Base-by-base conservation (phyloP, 2,888 invertebrate genomes). In the Drosophila neonasuta region DNA sequence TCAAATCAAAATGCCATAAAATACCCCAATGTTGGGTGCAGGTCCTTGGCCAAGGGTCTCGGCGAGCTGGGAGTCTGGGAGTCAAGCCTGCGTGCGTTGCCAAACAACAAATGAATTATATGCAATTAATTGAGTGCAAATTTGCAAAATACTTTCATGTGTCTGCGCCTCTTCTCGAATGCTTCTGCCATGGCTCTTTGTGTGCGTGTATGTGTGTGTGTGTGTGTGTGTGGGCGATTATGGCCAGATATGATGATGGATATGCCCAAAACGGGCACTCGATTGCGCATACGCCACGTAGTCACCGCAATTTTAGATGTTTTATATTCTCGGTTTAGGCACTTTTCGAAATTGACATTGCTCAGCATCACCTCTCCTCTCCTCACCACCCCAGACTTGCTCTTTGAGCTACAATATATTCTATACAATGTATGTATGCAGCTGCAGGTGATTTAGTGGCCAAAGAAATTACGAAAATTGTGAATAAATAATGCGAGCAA, bases 101-200 rank as follows among this genome's bases (percentile, higher is more conserved):
- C 83, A 64, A 79, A 81, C 74, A 87, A 70, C 87, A 83, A 80
- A 88, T 88, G 88, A 88, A 87, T 89, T 88, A 88, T 88, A 83
- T 84, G 79, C 82, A 89, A 89, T 88, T 88, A 88, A 88, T 88
- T 88, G 88, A 88, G 87, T 87, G 86, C 84, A 87, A 84, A 87
- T 84, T 84, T 84, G 84, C 83, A 86, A 84, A 84, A 87, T 86
- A 86, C 83, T 85, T 84, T 87, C 67, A 72, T 82, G 70, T 68
- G 81, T 80, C 73, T 74, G 79, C 68, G 77, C 55, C 68, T 63
- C 41, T 41, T 41, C 15, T 39, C 13, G 39, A 29, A 32, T 45
- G 44, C 17, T 36, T 42, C n/a, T 15, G 17, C 42, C 15, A 15
- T 42, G 7, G 15, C 44, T 24, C 46, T 44, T 32, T 36, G 17